Percentiles rank a stretch among this genome's conserved stretches.
Evolutionary conservation across 1,140 invertebrate species (phyloP).

Genomic region (Zeugodacus cucurbitae): DNA sequence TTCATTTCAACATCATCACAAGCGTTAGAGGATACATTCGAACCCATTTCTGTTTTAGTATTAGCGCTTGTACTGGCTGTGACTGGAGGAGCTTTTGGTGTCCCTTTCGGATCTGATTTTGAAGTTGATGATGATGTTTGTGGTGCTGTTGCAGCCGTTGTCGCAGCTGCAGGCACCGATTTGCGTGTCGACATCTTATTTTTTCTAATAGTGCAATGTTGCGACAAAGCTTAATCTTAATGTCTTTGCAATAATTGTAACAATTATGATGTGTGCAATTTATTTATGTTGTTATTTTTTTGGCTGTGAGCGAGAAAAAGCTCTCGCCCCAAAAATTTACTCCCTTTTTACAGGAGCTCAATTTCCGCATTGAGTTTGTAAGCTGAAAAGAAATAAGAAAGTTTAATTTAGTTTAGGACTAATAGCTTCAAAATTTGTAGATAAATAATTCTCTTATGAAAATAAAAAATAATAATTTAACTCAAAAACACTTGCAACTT

Average conservation of each 20-base stretch:
- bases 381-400: neutral
- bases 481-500: neutral
- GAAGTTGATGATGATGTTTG: neutral
- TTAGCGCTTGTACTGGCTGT: neutral
- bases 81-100: neutral
- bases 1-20: neutral
- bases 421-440: neutral
- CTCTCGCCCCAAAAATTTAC: neutral
- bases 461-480: too few relatives aligned
- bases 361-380: neutral
- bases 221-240: neutral
- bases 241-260: neutral
- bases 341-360: neutral
- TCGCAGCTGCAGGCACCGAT: slow-evolving; percentile 43
- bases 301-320: neutral
- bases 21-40: neutral
- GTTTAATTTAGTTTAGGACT: neutral
- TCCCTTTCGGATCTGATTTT: slow-evolving; percentile 31
- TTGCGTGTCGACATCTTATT: slow-evolving; percentile 62
- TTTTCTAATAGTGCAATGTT: neutral
- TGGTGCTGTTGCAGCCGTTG: slow-evolving; percentile 13
- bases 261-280: neutral
- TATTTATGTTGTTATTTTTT: neutral
- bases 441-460: neutral
- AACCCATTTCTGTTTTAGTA: slow-evolving; percentile 25